Evolutionary conservation across 2,113 vertebrate species (phyloP).

Genomic region (Taxidea taxus): DNA sequence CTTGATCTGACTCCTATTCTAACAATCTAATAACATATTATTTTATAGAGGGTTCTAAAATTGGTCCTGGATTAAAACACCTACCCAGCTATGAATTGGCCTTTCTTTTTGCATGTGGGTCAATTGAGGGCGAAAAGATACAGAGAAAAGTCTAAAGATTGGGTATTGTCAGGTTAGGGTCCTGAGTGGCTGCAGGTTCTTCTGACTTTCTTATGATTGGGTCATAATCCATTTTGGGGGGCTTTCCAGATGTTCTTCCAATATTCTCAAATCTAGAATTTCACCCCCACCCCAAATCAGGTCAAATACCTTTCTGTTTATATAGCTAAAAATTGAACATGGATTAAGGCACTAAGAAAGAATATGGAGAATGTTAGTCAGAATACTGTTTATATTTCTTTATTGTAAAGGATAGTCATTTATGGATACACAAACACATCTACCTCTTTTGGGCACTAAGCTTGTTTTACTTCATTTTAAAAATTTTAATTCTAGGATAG

Average conservation of each 20-base stretch:
- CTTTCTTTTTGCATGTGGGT: background rate
- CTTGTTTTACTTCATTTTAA: background rate
- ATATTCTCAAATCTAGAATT: conserved; percentile 14
- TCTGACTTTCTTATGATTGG: background rate
- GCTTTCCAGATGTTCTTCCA: background rate
- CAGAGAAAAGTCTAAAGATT: background rate
- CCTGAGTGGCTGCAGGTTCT: background rate
- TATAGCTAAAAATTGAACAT: background rate
- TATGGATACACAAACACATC: background rate
- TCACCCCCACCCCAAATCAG: background rate
- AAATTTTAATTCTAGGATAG: background rate
- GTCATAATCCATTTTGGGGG: background rate
- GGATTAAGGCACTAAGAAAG: background rate
- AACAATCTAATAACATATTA: background rate
- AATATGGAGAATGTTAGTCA: background rate
- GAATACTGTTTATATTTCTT: background rate
- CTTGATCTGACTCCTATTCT: background rate
- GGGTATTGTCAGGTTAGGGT: background rate
- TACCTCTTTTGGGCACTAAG: background rate
- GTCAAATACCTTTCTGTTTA: background rate
- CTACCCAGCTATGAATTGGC: background rate
- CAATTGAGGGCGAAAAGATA: background rate
- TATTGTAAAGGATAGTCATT: conserved; percentile 16
- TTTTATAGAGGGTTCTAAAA: background rate
- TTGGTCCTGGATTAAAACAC: background rate